These are phyloP conservation scores for Euleptes europaea DNA, from an alignment of 2,113 vertebrate genomes.

Conservation along the genomic window DNA sequence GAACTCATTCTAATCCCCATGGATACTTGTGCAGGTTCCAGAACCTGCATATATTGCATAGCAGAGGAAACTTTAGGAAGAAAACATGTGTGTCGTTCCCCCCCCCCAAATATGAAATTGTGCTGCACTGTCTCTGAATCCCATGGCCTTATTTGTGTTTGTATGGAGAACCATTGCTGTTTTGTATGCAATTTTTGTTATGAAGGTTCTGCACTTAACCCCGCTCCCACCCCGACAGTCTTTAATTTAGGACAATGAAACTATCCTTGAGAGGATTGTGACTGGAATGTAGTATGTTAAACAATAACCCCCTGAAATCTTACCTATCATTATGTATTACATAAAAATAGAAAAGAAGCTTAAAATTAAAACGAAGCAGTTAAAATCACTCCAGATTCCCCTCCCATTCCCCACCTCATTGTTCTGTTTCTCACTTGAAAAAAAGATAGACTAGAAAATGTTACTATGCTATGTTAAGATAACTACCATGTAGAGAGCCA, in stretches of 20 bases:
- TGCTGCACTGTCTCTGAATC: slow-evolving; percentile 46
- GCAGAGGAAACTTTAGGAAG: slow-evolving; percentile 22
- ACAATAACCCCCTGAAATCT: too few relatives aligned
- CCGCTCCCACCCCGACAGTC: not conserved
- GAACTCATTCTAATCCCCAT: slow-evolving; percentile 74
- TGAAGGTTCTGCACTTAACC: not conserved
- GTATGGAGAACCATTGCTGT: slow-evolving; percentile 46
- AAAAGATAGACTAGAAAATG: not conserved
- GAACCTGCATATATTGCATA: slow-evolving; percentile 61
- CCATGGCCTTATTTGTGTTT: slow-evolving; percentile 50
- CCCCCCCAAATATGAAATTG: slow-evolving; percentile 43
- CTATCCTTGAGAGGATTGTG: not conserved
- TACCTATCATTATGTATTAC: too few relatives aligned
- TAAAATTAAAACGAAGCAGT: not conserved
- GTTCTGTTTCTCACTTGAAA: not conserved
- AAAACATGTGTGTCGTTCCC: not conserved
- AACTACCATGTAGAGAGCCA: too few relatives aligned
- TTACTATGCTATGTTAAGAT: not conserved
- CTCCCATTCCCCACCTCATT: not conserved
- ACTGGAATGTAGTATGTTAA: too few relatives aligned
- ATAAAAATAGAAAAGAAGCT: too few relatives aligned
- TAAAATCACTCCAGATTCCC: not conserved
- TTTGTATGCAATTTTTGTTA: slow-evolving; percentile 14
- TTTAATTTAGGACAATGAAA: slow-evolving; percentile 8
- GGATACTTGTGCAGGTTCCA: slow-evolving; percentile 74